phyloP scores from a whole-genome alignment of 1,140 invertebrate genomes.

The Calliphora vicina region DNA sequence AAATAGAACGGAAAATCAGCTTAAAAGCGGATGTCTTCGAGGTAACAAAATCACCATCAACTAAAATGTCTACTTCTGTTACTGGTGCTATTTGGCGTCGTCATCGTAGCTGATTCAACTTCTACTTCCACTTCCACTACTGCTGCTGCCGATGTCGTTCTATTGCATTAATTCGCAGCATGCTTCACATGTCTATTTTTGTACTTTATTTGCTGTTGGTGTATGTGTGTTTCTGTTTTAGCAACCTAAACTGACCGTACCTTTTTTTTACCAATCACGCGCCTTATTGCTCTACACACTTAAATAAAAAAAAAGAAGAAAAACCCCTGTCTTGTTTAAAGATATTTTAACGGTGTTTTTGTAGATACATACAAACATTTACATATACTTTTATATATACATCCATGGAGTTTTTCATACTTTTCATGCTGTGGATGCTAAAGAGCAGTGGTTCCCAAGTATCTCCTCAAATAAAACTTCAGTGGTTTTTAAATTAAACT shows the following conservation, averaged over 20 bases:
- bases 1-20: slow-evolving; percentile 37
- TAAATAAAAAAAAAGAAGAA: neutral
- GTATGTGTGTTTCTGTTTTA: neutral
- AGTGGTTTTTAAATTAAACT: no score
- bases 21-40: slow-evolving; percentile 47
- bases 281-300: neutral
- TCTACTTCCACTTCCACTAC: neutral
- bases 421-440: neutral
- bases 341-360: neutral
- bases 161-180: slow-evolving; percentile 16
- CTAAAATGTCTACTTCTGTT: slow-evolving; percentile 30
- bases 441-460: neutral
- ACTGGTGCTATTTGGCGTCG: no score
- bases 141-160: neutral
- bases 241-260: neutral
- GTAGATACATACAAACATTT: neutral
- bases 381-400: neutral
- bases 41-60: slow-evolving; percentile 47
- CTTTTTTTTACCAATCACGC: slow-evolving; percentile 11
- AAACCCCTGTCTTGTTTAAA: neutral
- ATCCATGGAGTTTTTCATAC: neutral
- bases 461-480: no score
- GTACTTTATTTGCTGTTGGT: neutral
- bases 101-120: no score
- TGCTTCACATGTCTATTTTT: neutral